Evolutionary conservation across 2,888 invertebrate genomes (phyloP).

Genomic region (Tortricodes alternella): DNA sequence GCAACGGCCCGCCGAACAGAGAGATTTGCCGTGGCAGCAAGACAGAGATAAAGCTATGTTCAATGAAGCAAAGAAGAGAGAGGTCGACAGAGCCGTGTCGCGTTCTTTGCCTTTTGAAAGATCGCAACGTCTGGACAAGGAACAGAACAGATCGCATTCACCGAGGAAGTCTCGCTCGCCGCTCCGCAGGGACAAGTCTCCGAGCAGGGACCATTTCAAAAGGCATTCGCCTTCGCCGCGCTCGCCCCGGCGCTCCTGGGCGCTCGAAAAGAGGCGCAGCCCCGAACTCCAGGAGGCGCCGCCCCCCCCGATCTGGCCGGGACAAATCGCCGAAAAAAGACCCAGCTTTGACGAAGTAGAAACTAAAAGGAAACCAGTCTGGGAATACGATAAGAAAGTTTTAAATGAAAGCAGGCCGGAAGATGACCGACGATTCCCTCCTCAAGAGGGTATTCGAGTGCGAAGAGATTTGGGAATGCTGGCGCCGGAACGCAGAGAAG

Average conservation of each 20-base stretch:
- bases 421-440: slow-evolving; percentile 16
- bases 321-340: slow-evolving; percentile 41
- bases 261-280: slow-evolving; percentile 66
- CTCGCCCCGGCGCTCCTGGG: slow-evolving; percentile 72
- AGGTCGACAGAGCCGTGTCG: slow-evolving; percentile 49
- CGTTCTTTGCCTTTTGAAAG: slow-evolving; percentile 41
- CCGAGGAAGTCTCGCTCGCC: slow-evolving; percentile 60
- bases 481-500: slow-evolving; percentile 29
- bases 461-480: slow-evolving; percentile 31
- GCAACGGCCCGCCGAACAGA: slow-evolving; percentile 40
- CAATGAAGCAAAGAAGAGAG: slow-evolving; percentile 45
- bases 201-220: slow-evolving; percentile 57
- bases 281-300: slow-evolving; percentile 59
- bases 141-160: slow-evolving; percentile 38
- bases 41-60: slow-evolving; percentile 45
- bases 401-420: slow-evolving; percentile 4
- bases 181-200: slow-evolving; percentile 58
- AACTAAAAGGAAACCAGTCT: slow-evolving; percentile 29
- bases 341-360: slow-evolving; percentile 33
- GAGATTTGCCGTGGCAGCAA: slow-evolving; percentile 52
- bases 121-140: slow-evolving; percentile 33
- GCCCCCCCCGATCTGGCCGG: slow-evolving; percentile 69
- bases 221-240: slow-evolving; percentile 64
- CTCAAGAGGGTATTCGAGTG: slow-evolving; percentile 26
- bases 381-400: slow-evolving; percentile 36